Evolutionary conservation across 2,888 invertebrate species (phyloP).

Genomic region (Petrolisthes manimaculis): DNA sequence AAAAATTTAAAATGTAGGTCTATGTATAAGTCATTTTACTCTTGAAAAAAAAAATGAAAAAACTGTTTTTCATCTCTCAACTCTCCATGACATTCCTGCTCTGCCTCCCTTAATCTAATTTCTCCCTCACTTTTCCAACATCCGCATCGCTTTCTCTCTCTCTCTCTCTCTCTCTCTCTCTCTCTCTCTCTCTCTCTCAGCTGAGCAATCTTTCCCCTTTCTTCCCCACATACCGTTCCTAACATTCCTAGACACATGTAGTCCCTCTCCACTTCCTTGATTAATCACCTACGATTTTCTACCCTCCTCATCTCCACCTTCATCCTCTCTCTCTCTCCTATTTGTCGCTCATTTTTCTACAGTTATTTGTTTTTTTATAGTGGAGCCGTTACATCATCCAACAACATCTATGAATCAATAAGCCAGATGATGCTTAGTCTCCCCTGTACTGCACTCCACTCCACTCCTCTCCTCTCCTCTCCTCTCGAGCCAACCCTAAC

Average conservation of each 20-base stretch:
- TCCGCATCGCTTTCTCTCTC: not conserved
- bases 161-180: not conserved
- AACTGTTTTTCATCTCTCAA: no score
- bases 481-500: not conserved
- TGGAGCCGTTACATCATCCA: no score
- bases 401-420: no score
- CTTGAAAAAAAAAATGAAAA: no score
- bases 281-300: not conserved
- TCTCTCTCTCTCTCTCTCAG: not conserved
- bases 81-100: no score
- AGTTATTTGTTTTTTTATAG: not conserved
- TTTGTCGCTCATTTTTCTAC: not conserved
- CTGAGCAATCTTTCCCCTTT: not conserved
- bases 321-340: not conserved
- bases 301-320: not conserved
- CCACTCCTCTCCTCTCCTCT: not conserved
- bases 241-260: no score
- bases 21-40: no score
- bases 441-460: no score
- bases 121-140: not conserved
- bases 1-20: no score
- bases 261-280: not conserved
- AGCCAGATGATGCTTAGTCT: no score
- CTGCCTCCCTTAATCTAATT: not conserved
- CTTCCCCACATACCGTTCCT: no score